These are phyloP conservation scores for Zapus hudsonius DNA, from an alignment of 2,113 vertebrate species.

Conservation along the genomic window DNA sequence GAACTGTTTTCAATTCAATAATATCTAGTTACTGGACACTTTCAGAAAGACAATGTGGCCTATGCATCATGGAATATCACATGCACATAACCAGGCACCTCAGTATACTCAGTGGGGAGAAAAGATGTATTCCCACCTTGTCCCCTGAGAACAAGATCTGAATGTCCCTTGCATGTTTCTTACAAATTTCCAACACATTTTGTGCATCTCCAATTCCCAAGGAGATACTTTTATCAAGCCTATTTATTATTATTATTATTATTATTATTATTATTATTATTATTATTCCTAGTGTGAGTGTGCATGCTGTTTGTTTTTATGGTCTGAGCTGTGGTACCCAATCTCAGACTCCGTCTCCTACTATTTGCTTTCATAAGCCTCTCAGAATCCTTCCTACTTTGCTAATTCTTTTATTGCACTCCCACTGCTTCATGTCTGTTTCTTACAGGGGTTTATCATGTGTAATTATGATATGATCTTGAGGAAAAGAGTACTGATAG, in stretches of 20 bases:
- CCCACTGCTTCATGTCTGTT: not conserved
- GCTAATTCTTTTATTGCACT: not conserved
- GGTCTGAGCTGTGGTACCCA: not conserved
- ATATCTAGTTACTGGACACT: not conserved
- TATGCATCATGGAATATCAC: not conserved
- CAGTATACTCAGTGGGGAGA: accelerated
- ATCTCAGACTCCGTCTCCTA: not conserved
- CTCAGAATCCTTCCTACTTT: not conserved
- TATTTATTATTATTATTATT: too few relatives aligned
- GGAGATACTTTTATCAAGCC: not conserved
- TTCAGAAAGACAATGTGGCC: not conserved
- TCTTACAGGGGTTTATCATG: not conserved
- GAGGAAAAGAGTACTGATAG: not conserved
- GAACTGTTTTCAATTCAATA: not conserved
- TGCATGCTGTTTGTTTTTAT: not conserved
- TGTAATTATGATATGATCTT: not conserved
- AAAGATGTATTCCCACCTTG: not conserved
- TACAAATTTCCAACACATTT: not conserved
- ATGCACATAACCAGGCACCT: not conserved
- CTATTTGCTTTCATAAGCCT: not conserved
- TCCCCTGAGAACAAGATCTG: not conserved
- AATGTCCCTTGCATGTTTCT: not conserved
- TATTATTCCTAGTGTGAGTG: too few relatives aligned
- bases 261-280: too few relatives aligned
- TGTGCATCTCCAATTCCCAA: too few relatives aligned